Base-by-base conservation (phyloP, 2,888 invertebrate genomes). In the Callyntrura guangdongensis region DNA sequence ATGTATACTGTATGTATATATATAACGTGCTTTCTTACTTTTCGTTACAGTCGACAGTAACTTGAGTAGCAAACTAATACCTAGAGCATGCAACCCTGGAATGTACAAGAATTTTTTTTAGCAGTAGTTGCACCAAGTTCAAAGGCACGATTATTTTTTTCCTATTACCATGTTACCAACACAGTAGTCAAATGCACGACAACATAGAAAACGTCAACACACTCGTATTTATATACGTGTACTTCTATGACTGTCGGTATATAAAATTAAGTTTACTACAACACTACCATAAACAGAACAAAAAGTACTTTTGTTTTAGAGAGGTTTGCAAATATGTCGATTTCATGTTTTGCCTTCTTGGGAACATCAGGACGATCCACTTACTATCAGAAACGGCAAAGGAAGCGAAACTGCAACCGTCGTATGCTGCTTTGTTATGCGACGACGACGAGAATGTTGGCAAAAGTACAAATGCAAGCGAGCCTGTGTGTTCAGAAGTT, bases 271-370 rank as follows among this genome's bases (percentile, higher is more conserved):
- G 64, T 27, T 27, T 1, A 64, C 12, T 64, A 25, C 25, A 27
- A 17, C 64, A 25, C 64, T 27, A 64, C 64, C 64, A 64, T 27
- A 64, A 64, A 27, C 17, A 64, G 64, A 64, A 5, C 22, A 61
- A 20, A 17, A 61, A 14, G 11, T 67, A 45, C 8, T 20, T 49
- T 20, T 47, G 45, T 22, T 74, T 74, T 45, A 74, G 4, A 36
- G n/a, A 45, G n/a, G 36, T 72, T 49, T 74, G 72, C 72, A 74
- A 74, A 74, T 74, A 74, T 74, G 72, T 47, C 72, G 72, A 47
- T 74, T 12, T 69, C 45, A n/a, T 47, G 45, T 49, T 20, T 74
- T 47, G 17, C 45, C 72, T 74, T 74, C 47, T 47, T 47, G 17
- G 45, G 72, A 74, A 74, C 9, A 69, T 17, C 6, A 5, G 27